Conservation (phyloP, 2,888 invertebrate genomes). For the Plemyria rubiginata region DNA sequence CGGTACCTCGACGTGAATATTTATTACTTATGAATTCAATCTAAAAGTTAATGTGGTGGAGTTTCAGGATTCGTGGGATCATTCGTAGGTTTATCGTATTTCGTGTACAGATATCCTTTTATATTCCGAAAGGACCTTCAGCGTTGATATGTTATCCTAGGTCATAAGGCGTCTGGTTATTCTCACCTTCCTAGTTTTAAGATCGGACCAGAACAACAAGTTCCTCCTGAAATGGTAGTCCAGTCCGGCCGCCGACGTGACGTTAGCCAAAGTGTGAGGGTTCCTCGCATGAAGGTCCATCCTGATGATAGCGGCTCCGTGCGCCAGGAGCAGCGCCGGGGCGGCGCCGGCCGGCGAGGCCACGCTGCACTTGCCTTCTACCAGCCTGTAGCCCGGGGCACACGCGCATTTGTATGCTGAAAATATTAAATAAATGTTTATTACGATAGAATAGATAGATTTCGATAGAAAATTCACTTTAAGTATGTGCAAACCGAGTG, state of each 20-base stretch:
- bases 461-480: too few species aligned
- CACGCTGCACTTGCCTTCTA: slow-evolving; percentile 86
- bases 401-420: slow-evolving; percentile 92
- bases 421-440: too few species aligned
- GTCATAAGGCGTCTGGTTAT: background rate
- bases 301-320: slow-evolving; percentile 87
- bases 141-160: too few species aligned
- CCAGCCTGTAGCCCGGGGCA: slow-evolving; percentile 89
- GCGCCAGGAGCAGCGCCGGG: slow-evolving; percentile 79
- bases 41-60: too few species aligned
- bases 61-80: too few species aligned
- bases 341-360: slow-evolving; percentile 83
- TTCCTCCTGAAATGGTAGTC: slow-evolving; percentile 93
- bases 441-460: too few species aligned
- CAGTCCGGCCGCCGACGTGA: slow-evolving; percentile 93
- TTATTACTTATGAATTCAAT: too few species aligned
- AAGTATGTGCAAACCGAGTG: background rate
- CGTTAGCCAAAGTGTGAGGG: slow-evolving; percentile 88
- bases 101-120: too few species aligned
- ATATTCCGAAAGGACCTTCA: too few species aligned
- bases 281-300: slow-evolving; percentile 89
- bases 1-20: too few species aligned
- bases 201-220: slow-evolving; percentile 95
- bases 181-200: slow-evolving; percentile 92
- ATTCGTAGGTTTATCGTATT: too few species aligned